Evolutionary conservation across 2,113 vertebrate genomes (phyloP), one percentile per base, ranked within the genome.

Genomic region (Dendropsophus ebraccatus): DNA sequence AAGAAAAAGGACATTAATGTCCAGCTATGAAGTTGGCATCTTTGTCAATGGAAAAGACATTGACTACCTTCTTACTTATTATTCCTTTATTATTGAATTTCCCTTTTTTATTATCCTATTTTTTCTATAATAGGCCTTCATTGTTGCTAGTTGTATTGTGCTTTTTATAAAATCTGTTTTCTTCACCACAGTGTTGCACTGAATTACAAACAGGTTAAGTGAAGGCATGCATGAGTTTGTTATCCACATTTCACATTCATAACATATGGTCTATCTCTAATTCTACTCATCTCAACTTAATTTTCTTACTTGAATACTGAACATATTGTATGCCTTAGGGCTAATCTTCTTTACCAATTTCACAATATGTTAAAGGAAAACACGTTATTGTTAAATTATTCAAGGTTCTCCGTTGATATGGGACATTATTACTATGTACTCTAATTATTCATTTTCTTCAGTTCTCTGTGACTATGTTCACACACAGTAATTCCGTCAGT

Each of bases 291-390:
- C 62, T 86, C 84, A 86, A 37, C 50, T 86, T 72, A 45, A 72
- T 73, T 80, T 86, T 14, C n/a, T 58, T 79, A 80, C 62, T 77
- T 72, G 84, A 56, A 23, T 45, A 80, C 35, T 86, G 76, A 86
- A 86, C 84, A 86, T 70, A 73, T 86, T 86, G 84, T 50, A 58
- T 60, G 62, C 76, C 84, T 80, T 16, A 47, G 62, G 84, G 84
- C 76, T 80, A 54, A 70, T 70, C 21, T 50, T 78, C 73, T 47
- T 69, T 25, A 25, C 56, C 23, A 14, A 62, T 65, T 60, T 74
- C 14, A 25, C 32, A 56, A 75, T 45, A 80, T 32, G 35, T 56
- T 16, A 35, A 41, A 86, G 30, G 9, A 86, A 86, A 80, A 80
- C n/a, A 72, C n/a, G 73, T 35, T 17, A 35, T 74, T 74, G 72